A percentile compares a stretch with the other conserved stretches of the same genome.
Conservation (phyloP, 2,888 invertebrate species). For the Drosophila kanekoi region DNA sequence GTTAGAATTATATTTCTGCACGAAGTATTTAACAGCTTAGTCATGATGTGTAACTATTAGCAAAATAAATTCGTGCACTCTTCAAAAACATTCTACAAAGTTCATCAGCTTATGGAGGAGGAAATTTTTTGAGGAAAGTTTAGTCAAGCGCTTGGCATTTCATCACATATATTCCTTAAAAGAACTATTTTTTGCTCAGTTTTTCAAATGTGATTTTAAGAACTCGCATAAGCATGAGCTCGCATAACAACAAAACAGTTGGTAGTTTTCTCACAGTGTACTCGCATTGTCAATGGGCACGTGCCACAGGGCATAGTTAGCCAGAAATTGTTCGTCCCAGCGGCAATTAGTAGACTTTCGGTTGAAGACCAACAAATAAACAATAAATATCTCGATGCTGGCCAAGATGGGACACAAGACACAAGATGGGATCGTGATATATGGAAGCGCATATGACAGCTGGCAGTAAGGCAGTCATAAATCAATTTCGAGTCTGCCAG, state of each 20-base stretch:
- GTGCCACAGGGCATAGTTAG: slow-evolving; percentile 26
- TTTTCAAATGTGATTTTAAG: too few species aligned
- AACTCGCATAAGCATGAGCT: not conserved
- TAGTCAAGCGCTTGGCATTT: too few species aligned
- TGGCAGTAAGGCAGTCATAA: slow-evolving; percentile 53
- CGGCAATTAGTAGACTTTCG: slow-evolving; percentile 42
- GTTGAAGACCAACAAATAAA: slow-evolving; percentile 12
- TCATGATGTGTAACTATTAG: too few species aligned
- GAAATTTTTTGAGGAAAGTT: too few species aligned
- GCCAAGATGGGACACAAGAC: not conserved
- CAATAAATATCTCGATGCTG: slow-evolving; percentile 25
- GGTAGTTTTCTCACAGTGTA: slow-evolving; percentile 28
- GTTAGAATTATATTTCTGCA: too few species aligned
- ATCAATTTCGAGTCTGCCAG: slow-evolving; percentile 58
- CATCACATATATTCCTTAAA: too few species aligned
- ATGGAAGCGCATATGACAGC: slow-evolving; percentile 52
- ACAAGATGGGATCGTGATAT: slow-evolving; percentile 28
- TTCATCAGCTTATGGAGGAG: too few species aligned
- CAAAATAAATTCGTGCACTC: too few species aligned
- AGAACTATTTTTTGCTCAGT: too few species aligned
- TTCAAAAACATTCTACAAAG: too few species aligned
- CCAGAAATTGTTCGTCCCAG: slow-evolving; percentile 28
- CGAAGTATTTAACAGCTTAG: too few species aligned
- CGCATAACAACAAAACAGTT: not conserved
- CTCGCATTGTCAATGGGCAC: slow-evolving; percentile 24